Percentiles rank a stretch among this genome's conserved stretches.
These are phyloP conservation scores for Pteropus rufus DNA, from an alignment of 2,797 vertebrate genomes.

Conservation along the genomic window DNA sequence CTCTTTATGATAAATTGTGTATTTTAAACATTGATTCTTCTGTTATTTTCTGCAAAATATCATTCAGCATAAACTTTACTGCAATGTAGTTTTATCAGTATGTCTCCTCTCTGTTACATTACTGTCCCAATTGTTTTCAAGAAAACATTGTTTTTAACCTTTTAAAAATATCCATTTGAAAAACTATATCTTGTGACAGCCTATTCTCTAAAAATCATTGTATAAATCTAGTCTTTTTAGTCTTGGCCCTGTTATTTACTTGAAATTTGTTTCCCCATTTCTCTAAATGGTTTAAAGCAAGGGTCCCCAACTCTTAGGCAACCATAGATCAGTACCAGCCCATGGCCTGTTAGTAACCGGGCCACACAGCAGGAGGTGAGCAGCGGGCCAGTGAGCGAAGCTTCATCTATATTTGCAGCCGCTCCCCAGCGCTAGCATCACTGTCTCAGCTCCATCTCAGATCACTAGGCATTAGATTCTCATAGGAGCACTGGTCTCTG, in stretches of 20 bases:
- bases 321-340: no score
- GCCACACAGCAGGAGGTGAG: no score
- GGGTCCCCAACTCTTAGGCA: no score
- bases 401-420: no score
- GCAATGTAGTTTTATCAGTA: neutral
- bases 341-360: no score
- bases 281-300: neutral
- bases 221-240: conserved; percentile 1
- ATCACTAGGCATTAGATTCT: no score
- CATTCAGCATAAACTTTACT: neutral
- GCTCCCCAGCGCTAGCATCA: no score
- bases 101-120: neutral
- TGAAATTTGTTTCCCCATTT: neutral
- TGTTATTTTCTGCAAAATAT: conserved; percentile 25
- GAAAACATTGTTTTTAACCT: neutral
- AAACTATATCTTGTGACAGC: neutral
- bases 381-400: no score
- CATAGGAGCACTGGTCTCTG: no score
- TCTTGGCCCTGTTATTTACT: neutral
- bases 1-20: neutral
- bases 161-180: neutral
- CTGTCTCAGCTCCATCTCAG: no score
- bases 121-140: neutral
- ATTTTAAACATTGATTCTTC: neutral
- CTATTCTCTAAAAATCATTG: neutral